A percentile compares a stretch with the other conserved stretches of the same genome.
These are phyloP conservation scores for Orgyia antiqua DNA, from an alignment of 2,888 invertebrate genomes.

Conservation along the genomic window DNA sequence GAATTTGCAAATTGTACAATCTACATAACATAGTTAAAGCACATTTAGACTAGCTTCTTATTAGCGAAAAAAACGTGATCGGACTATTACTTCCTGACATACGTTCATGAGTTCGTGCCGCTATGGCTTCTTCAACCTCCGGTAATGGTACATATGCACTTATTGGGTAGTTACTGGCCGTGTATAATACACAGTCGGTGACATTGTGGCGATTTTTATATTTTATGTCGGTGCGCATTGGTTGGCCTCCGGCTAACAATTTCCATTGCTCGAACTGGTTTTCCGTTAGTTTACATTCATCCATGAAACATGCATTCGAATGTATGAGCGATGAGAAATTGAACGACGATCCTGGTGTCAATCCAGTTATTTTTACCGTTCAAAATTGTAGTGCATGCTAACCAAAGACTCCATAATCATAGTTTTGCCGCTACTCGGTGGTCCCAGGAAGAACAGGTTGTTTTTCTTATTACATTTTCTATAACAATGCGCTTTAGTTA, in stretches of 20 bases:
- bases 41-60: too few relatives aligned
- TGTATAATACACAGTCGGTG: constrained; percentile 8
- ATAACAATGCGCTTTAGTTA: not conserved
- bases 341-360: constrained; percentile 20
- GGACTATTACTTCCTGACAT: too few relatives aligned
- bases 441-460: not conserved
- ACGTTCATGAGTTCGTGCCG: too few relatives aligned
- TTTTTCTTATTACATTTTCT: not conserved
- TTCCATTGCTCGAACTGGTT: constrained; percentile 41
- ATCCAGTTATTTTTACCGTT: constrained; percentile 23
- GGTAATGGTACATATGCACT: too few relatives aligned
- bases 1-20: too few relatives aligned
- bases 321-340: constrained; percentile 22
- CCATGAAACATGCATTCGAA: constrained; percentile 32
- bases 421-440: constrained; percentile 12
- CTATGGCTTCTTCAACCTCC: too few relatives aligned
- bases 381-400: constrained; percentile 10
- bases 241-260: constrained; percentile 20
- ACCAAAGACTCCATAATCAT: constrained; percentile 23
- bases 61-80: too few relatives aligned
- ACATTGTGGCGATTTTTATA: constrained; percentile 14
- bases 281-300: constrained; percentile 31
- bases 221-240: constrained; percentile 25
- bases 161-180: constrained; percentile 11
- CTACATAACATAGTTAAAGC: too few relatives aligned